A percentile compares a stretch with the other conserved stretches of the same genome.
These are phyloP conservation scores for Zaprionus ornatus DNA, from an alignment of 1,140 invertebrate genomes.

Conservation along the genomic window DNA sequence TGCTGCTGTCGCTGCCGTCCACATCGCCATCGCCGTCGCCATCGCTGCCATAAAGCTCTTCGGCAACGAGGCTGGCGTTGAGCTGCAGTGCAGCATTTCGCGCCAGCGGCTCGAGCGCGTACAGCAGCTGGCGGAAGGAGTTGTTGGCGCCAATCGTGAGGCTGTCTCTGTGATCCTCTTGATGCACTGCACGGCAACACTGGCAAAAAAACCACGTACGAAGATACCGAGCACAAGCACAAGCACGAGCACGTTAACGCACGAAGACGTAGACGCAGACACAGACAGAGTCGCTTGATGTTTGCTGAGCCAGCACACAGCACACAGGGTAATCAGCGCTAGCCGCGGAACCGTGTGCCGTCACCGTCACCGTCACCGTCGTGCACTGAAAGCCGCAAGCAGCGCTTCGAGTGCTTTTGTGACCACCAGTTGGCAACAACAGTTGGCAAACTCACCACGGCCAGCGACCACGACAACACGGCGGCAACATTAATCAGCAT, in stretches of 20 bases:
- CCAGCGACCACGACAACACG: not conserved
- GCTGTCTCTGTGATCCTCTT: conserved; percentile 40
- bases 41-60: conserved; percentile 25
- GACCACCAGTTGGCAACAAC: conserved; percentile 31
- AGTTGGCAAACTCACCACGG: conserved; percentile 50
- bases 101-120: conserved; percentile 53
- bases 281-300: not conserved
- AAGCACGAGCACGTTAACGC: not conserved
- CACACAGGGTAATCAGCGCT: conserved; percentile 23
- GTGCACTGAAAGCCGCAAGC: conserved; percentile 52
- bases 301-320: not conserved
- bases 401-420: conserved; percentile 21
- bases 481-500: not conserved
- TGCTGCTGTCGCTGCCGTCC: not conserved
- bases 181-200: conserved; percentile 18
- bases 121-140: conserved; percentile 52
- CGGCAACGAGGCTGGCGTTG: conserved; percentile 51
- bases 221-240: not conserved
- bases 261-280: not conserved
- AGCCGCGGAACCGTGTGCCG: conserved; percentile 53
- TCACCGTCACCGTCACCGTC: conserved; percentile 58
- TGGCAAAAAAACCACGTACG: conserved; percentile 43
- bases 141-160: conserved; percentile 60
- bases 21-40: not conserved
- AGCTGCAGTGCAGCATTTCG: conserved; percentile 48